phyloP scores from a whole-genome alignment of 2,797 vertebrate species.

The Myoxocephalus aenaeus region DNA sequence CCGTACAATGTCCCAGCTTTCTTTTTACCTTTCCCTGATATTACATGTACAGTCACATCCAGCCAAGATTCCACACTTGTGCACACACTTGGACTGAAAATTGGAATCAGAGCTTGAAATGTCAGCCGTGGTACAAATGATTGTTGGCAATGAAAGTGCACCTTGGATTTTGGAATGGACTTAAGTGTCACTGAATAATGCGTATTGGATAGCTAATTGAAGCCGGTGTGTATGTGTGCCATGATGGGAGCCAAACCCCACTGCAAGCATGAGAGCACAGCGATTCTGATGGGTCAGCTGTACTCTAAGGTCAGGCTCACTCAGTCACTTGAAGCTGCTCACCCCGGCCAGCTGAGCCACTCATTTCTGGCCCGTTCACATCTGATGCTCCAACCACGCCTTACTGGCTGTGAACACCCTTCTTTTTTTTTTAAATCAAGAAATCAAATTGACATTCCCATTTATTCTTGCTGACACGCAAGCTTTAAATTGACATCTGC shows the following conservation, averaged over 20 bases:
- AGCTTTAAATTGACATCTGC: constrained; percentile 15
- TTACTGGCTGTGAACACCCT: neutral
- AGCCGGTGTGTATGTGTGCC: neutral
- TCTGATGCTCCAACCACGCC: constrained; percentile 59
- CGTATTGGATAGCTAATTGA: constrained; percentile 35
- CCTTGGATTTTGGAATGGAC: constrained; percentile 30
- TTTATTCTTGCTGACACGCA: constrained; percentile 7
- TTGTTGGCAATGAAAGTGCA: constrained; percentile 19
- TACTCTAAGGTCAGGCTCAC: constrained; percentile 40
- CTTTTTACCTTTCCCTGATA: neutral
- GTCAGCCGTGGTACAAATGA: constrained; percentile 26
- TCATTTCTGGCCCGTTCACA: constrained; percentile 40
- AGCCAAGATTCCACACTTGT: neutral
- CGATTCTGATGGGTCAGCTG: constrained; percentile 65
- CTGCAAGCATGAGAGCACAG: constrained; percentile 29
- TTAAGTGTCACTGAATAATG: constrained; percentile 48
- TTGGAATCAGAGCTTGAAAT: constrained; percentile 6
- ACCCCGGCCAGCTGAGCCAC: constrained; percentile 64
- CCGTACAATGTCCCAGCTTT: neutral
- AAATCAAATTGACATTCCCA: neutral
- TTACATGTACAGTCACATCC: neutral
- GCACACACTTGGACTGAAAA: neutral
- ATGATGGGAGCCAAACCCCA: constrained; percentile 6
- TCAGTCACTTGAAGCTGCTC: constrained; percentile 55
- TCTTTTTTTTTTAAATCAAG: neutral